Evolutionary conservation across 2,888 invertebrate species (phyloP).

Genomic region (Epirrhoe alternata): DNA sequence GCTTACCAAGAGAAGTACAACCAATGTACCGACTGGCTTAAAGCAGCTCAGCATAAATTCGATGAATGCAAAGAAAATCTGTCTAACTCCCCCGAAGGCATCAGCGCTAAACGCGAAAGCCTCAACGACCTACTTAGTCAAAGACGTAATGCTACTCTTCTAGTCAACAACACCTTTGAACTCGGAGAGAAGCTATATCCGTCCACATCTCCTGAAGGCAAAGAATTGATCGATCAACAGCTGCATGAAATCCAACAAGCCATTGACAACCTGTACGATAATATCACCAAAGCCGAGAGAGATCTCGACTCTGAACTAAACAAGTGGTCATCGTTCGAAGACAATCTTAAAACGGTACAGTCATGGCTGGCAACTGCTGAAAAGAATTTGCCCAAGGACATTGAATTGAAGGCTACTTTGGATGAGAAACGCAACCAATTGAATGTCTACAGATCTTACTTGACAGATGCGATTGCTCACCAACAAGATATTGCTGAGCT

Average conservation of each 20-base stretch:
- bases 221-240: slow-evolving; percentile 93
- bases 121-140: slow-evolving; percentile 90
- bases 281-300: slow-evolving; percentile 90
- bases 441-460: slow-evolving; percentile 91
- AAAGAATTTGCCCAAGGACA: slow-evolving; percentile 90
- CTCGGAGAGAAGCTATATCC: slow-evolving; percentile 94
- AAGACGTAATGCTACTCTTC: slow-evolving; percentile 89
- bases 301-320: slow-evolving; percentile 93
- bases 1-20: slow-evolving; percentile 93
- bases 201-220: slow-evolving; percentile 93
- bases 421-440: slow-evolving; percentile 96
- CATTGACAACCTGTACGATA: slow-evolving; percentile 92
- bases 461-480: slow-evolving; percentile 93
- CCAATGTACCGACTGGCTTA: slow-evolving; percentile 92
- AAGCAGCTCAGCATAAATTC: slow-evolving; percentile 89
- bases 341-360: slow-evolving; percentile 91
- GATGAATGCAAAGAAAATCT: slow-evolving; percentile 87
- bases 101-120: slow-evolving; percentile 88
- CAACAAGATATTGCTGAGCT: slow-evolving; percentile 94
- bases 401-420: slow-evolving; percentile 92
- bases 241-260: slow-evolving; percentile 93
- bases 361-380: slow-evolving; percentile 92
- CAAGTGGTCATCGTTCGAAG: slow-evolving; percentile 96
- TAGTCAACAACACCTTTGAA: slow-evolving; percentile 94
- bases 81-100: slow-evolving; percentile 88